These are phyloP conservation scores for Leuciscus idus DNA, from an alignment of 2,113 vertebrate genomes.

Conservation along the genomic window DNA sequence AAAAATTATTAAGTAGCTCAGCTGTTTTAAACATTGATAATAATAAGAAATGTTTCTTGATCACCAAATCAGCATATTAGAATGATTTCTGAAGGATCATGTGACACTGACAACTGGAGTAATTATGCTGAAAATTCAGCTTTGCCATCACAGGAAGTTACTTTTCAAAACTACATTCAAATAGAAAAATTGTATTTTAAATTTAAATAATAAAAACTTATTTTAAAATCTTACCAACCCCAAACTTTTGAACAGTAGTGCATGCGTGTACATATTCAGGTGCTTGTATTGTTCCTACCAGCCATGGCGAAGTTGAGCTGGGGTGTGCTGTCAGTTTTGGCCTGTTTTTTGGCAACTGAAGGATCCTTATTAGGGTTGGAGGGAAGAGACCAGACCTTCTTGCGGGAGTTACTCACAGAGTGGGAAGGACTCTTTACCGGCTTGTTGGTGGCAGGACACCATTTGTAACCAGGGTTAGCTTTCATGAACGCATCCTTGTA, in stretches of 20 bases:
- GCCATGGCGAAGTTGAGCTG: constrained; percentile 98
- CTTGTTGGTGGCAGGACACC: constrained; percentile 97
- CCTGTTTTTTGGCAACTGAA: constrained; percentile 83
- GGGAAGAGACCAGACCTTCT: constrained; percentile 91
- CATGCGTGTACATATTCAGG: neutral
- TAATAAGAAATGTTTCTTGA: too few species aligned
- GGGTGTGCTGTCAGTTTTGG: constrained; percentile 88
- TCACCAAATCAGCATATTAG: neutral
- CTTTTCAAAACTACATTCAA: neutral
- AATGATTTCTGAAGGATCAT: neutral
- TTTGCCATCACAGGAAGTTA: neutral
- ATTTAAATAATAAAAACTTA: neutral
- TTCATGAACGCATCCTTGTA: constrained; percentile 99
- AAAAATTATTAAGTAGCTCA: too few species aligned
- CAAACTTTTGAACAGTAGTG: neutral
- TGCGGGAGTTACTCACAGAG: constrained; percentile 83
- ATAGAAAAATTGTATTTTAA: neutral
- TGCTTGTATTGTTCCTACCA: constrained; percentile 76
- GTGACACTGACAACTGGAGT: neutral
- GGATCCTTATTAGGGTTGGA: constrained; percentile 87
- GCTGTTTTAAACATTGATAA: too few species aligned
- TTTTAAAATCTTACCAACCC: neutral
- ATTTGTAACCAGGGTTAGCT: constrained; percentile 97
- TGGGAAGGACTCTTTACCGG: constrained; percentile 88
- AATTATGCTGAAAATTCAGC: neutral